Percentiles rank a stretch among this genome's conserved stretches.
Evolutionary conservation across 2,888 invertebrate species (phyloP).

Genomic region (Creontiades dilutus): DNA sequence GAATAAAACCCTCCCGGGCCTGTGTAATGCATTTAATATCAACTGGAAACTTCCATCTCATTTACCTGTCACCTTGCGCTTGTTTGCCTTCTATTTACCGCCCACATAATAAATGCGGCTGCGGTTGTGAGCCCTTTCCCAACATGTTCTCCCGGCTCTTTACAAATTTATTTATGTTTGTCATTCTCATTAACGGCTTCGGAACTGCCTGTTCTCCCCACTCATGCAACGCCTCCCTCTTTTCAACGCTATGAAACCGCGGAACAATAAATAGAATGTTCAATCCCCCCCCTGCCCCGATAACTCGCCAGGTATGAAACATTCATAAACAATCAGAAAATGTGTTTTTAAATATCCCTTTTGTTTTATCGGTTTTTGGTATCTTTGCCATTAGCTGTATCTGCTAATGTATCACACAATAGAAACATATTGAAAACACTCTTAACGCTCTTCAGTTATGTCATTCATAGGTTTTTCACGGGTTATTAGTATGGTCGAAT

Average conservation of each 20-base stretch:
- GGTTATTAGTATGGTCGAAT: no score
- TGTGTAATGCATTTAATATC: constrained; percentile 50
- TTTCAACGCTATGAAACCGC: background rate
- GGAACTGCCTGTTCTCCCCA: background rate
- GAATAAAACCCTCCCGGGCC: constrained; percentile 24
- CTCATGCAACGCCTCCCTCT: background rate
- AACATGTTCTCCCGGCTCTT: constrained; percentile 33
- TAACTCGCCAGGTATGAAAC: no score
- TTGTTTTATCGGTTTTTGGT: no score
- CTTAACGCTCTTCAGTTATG: no score
- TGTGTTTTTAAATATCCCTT: no score
- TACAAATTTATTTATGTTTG: constrained; percentile 34
- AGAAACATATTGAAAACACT: no score
- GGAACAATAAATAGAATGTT: no score
- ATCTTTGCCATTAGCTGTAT: no score
- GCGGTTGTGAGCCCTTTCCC: background rate
- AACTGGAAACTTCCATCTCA: constrained; percentile 59
- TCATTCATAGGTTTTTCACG: no score
- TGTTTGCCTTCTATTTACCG: constrained; percentile 49
- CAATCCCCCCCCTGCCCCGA: no score
- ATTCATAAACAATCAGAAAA: no score
- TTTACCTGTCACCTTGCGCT: constrained; percentile 47
- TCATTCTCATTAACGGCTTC: constrained; percentile 14
- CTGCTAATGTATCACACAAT: no score
- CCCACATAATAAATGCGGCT: constrained; percentile 17